These are phyloP conservation scores for Drosophila kambysellisi DNA, from an alignment of 2,888 invertebrate species.

Conservation along the genomic window DNA sequence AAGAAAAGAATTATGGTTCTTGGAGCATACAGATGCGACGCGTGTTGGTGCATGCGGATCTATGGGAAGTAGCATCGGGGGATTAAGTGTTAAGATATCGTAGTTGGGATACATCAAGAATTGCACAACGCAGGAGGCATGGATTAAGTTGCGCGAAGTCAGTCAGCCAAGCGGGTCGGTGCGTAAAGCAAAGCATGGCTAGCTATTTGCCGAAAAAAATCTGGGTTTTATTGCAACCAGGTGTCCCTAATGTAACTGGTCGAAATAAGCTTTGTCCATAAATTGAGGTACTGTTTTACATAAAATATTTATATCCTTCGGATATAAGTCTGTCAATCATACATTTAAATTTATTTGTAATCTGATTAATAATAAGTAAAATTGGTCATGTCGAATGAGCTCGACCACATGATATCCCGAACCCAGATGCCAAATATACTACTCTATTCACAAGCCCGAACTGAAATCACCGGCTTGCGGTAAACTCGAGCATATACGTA, in stretches of 20 bases:
- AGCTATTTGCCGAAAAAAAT: too few relatives aligned
- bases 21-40: conserved; percentile 36
- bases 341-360: neutral
- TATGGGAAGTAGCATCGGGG: conserved; percentile 21
- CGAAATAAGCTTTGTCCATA: too few relatives aligned
- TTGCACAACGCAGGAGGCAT: neutral
- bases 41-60: conserved; percentile 27
- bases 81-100: neutral
- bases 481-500: neutral
- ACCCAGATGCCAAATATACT: neutral
- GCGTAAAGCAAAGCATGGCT: too few relatives aligned
- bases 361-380: neutral
- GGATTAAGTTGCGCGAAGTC: too few relatives aligned
- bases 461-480: too few relatives aligned
- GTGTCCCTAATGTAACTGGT: too few relatives aligned
- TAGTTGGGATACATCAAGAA: too few relatives aligned
- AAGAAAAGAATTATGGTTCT: conserved; percentile 37
- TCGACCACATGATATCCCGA: neutral
- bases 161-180: too few relatives aligned
- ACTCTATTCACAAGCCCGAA: neutral
- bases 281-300: too few relatives aligned
- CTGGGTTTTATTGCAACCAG: too few relatives aligned
- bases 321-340: neutral
- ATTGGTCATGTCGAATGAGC: neutral
- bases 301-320: neutral